Evolutionary conservation across 2,888 invertebrate genomes (phyloP).

Genomic region (Sussaba pulchella): DNA sequence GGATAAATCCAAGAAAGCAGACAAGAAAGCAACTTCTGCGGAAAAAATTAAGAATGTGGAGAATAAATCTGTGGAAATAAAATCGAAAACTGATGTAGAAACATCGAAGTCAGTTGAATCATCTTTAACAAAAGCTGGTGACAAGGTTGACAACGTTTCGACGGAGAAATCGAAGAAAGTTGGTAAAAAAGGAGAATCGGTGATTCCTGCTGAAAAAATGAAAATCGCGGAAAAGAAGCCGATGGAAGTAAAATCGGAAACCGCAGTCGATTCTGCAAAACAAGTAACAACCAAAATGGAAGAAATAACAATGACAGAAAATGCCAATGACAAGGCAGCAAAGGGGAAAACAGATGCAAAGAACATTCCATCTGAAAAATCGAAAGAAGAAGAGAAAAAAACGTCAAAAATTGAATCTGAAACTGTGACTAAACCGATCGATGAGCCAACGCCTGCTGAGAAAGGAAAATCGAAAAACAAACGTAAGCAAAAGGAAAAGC

Average conservation of each 20-base stretch:
- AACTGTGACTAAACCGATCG: not conserved
- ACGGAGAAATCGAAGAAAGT: conserved; percentile 45
- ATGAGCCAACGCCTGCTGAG: conserved; percentile 15
- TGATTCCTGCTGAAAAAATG: conserved; percentile 27
- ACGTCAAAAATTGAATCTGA: conserved; percentile 24
- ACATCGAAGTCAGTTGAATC: not conserved
- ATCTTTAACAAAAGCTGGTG: not conserved
- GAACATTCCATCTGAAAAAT: conserved; percentile 11
- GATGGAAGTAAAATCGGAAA: conserved; percentile 23
- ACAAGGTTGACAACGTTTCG: conserved; percentile 1
- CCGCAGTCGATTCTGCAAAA: not conserved
- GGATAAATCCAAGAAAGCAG: conserved; percentile 47
- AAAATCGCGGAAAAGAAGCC: conserved; percentile 39
- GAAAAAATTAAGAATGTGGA: conserved; percentile 32
- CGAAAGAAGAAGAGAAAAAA: conserved; percentile 37
- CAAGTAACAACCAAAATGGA: conserved; percentile 1
- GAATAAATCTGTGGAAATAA: conserved; percentile 29
- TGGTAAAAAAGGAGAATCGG: conserved; percentile 42
- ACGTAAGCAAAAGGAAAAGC: conserved; percentile 48
- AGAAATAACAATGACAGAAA: conserved; percentile 18
- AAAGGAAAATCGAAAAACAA: conserved; percentile 58
- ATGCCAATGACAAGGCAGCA: conserved; percentile 36
- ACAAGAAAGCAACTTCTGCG: conserved; percentile 35
- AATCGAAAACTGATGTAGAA: conserved; percentile 32
- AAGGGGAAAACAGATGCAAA: conserved; percentile 41